These are phyloP conservation scores for Sciurus vulgaris DNA, from an alignment of 2,797 vertebrate species.

Conservation along the genomic window DNA sequence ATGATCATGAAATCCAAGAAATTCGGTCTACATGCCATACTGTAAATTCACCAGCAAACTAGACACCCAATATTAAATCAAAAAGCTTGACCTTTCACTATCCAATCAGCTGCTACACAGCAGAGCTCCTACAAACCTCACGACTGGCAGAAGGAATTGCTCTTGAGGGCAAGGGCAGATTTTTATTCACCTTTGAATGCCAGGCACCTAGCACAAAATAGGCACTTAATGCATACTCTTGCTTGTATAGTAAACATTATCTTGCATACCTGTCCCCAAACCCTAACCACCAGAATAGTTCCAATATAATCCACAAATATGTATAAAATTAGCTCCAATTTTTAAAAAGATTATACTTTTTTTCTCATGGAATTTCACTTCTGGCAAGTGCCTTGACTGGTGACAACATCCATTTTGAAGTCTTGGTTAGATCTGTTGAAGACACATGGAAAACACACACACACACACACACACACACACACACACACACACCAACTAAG, in stretches of 20 bases:
- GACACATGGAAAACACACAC: background rate
- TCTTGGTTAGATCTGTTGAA: background rate
- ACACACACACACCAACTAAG: background rate
- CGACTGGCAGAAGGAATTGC: background rate
- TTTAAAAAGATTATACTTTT: background rate
- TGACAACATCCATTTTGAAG: slow-evolving; percentile 8
- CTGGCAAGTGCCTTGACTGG: background rate
- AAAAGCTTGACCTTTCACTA: background rate
- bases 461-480: too few relatives aligned
- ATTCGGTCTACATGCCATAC: background rate
- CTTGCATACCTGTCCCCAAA: background rate
- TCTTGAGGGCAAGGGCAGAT: background rate
- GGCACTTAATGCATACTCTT: background rate
- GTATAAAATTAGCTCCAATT: background rate
- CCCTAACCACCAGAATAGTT: background rate
- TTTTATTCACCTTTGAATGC: background rate
- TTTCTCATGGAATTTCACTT: background rate
- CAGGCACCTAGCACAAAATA: background rate
- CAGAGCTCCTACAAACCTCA: background rate
- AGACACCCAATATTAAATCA: background rate
- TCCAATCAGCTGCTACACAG: background rate
- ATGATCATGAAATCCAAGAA: slow-evolving; percentile 32
- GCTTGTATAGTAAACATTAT: background rate
- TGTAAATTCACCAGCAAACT: background rate
- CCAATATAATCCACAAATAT: background rate